phyloP scores from a whole-genome alignment of 2,888 invertebrate species.

The Cephus spinipes region DNA sequence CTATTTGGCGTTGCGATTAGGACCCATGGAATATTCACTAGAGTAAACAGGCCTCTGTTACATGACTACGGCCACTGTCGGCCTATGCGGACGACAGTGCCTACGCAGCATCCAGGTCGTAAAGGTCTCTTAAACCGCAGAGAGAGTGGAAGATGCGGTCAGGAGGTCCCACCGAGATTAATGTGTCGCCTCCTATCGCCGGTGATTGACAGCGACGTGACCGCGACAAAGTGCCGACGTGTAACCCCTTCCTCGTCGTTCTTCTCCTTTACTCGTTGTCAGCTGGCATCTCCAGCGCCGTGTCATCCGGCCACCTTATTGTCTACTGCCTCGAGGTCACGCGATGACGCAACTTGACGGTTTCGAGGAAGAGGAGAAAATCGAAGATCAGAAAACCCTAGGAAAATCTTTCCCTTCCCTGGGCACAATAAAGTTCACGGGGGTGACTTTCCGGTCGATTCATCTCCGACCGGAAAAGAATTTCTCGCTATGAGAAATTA shows the following conservation, averaged over 20 bases:
- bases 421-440: too few relatives aligned
- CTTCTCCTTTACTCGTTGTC: neutral
- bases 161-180: conserved; percentile 54
- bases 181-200: conserved; percentile 64
- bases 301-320: neutral
- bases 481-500: conserved; percentile 31
- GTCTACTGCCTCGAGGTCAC: neutral
- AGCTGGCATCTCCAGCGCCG: neutral
- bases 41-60: neutral
- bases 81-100: neutral
- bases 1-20: neutral
- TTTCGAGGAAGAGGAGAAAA: neutral
- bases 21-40: neutral
- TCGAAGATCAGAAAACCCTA: neutral
- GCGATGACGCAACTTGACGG: neutral
- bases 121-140: conserved; percentile 53
- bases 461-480: too few relatives aligned
- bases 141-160: conserved; percentile 46
- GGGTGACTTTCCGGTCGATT: too few relatives aligned
- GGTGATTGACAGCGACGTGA: conserved; percentile 64
- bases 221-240: conserved; percentile 65
- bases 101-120: conserved; percentile 32
- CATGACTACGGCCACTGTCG: neutral
- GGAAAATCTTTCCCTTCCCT: neutral
- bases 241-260: conserved; percentile 35